Conservation (phyloP, 2,113 vertebrate genomes). For the Ramphastos sulfuratus region DNA sequence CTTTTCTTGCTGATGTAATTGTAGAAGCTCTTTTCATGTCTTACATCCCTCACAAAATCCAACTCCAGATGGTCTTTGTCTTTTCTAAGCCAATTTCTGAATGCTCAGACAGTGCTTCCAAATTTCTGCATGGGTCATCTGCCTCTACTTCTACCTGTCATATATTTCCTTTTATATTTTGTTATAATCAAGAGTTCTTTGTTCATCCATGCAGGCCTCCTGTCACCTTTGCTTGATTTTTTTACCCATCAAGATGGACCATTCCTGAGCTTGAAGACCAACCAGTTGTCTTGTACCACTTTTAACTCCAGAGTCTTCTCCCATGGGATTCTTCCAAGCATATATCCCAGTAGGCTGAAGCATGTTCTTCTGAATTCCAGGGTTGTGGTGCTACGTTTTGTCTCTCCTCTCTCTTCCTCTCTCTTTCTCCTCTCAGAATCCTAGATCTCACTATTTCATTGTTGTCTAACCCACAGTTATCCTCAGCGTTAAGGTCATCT, state of each 20-base stretch:
- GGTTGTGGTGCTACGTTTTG: background rate
- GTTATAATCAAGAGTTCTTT: background rate
- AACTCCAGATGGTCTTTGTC: background rate
- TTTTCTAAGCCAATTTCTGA: background rate
- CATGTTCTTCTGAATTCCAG: background rate
- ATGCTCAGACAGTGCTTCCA: background rate
- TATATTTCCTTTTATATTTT: background rate
- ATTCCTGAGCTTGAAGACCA: background rate
- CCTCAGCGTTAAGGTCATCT: background rate
- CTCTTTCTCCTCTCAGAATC: background rate
- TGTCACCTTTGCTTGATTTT: background rate
- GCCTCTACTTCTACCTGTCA: background rate
- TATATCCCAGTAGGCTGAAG: background rate
- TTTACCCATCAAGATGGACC: background rate
- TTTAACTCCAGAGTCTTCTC: background rate
- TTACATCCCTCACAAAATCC: background rate
- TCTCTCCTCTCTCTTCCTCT: too few species aligned
- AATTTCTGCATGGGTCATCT: background rate
- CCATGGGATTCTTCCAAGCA: background rate
- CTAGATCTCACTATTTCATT: background rate
- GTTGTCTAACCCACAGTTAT: background rate
- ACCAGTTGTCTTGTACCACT: background rate
- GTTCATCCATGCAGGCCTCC: too few species aligned
- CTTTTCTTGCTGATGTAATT: background rate
- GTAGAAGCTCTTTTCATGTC: background rate